Conservation (phyloP, 2,113 vertebrate species). For the Callochromis pleurospilus region DNA sequence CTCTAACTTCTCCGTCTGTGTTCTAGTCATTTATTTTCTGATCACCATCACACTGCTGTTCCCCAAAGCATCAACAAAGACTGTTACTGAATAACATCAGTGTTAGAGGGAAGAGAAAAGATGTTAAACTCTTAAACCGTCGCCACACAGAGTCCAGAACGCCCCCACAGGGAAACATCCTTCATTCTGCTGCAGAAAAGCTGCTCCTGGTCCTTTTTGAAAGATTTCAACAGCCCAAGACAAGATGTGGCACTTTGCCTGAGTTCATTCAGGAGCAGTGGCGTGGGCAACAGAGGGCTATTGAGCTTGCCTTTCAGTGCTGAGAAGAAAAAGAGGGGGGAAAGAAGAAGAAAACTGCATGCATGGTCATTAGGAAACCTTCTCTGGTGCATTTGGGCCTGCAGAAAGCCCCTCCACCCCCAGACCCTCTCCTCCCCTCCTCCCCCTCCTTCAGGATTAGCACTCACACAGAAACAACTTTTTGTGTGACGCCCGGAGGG, state of each 20-base stretch:
- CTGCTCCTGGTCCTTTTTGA: neutral
- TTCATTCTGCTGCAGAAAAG: neutral
- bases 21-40: neutral
- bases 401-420: neutral
- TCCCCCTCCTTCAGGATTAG: neutral
- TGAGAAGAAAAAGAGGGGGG: neutral
- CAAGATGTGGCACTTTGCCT: conserved; percentile 17
- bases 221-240: neutral
- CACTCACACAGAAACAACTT: conserved; percentile 5
- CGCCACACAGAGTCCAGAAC: neutral
- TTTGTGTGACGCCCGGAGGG: neutral
- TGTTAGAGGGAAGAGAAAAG: neutral
- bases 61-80: conserved; percentile 22
- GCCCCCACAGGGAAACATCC: neutral
- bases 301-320: conserved; percentile 5
- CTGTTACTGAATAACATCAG: conserved; percentile 10
- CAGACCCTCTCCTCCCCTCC: neutral
- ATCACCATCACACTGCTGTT: neutral
- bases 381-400: neutral
- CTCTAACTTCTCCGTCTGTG: neutral
- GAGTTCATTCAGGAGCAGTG: conserved; percentile 9
- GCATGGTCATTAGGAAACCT: neutral
- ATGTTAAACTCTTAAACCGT: neutral
- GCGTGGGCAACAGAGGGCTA: neutral
- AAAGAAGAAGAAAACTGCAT: neutral